These are phyloP conservation scores for Tanaodytes sp. DNA, from an alignment of 2,888 invertebrate species.

Conservation along the genomic window DNA sequence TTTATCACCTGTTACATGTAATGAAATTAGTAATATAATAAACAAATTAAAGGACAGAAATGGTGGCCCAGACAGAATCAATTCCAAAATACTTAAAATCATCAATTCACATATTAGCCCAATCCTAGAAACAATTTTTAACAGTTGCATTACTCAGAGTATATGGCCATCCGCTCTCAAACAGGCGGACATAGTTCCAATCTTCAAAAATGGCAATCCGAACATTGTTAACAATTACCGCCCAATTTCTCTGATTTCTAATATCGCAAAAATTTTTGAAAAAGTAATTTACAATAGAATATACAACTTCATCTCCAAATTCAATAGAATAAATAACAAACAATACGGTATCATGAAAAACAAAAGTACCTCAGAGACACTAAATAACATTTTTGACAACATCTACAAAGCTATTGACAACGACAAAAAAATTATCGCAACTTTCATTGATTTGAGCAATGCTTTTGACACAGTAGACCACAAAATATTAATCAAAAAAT, in stretches of 20 bases:
- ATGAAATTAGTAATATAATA: too few relatives aligned
- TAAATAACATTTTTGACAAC: background rate
- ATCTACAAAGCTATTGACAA: background rate
- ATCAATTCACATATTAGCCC: too few relatives aligned
- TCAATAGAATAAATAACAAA: background rate
- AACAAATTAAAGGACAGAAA: too few relatives aligned
- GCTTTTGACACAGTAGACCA: background rate
- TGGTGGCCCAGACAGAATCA: too few relatives aligned
- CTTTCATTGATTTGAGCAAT: background rate
- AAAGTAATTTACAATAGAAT: constrained; percentile 5
- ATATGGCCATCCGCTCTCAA: too few relatives aligned
- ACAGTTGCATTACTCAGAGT: too few relatives aligned
- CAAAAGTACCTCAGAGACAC: background rate
- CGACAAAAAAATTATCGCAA: background rate
- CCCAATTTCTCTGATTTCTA: constrained; percentile 7
- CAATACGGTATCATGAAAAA: background rate
- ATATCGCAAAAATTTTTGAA: constrained; percentile 10
- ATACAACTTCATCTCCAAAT: too few relatives aligned
- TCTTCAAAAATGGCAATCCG: constrained; percentile 6
- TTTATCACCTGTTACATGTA: too few relatives aligned
- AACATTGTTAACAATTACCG: background rate
- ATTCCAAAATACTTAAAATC: too few relatives aligned
- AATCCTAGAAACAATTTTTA: too few relatives aligned
- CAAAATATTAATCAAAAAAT: background rate
- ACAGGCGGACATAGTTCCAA: too few relatives aligned